Evolutionary conservation across 2,888 invertebrate genomes (phyloP).

Genomic region (Torymus tubicola): DNA sequence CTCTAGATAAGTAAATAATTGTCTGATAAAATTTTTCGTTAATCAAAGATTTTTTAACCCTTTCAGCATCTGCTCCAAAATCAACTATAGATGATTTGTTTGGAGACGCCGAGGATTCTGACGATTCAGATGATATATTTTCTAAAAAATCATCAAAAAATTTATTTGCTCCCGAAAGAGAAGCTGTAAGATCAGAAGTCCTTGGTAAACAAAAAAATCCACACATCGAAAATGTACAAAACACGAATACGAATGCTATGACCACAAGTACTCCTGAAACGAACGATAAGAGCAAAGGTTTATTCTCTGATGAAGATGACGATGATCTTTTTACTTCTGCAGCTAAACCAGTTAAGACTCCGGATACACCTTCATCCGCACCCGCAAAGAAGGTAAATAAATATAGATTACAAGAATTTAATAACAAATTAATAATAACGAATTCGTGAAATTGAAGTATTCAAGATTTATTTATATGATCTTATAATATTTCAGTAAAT

Average conservation of each 20-base stretch:
- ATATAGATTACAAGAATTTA: background rate
- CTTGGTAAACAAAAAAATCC: constrained; percentile 63
- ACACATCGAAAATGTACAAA: constrained; percentile 58
- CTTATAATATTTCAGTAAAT: too few species aligned
- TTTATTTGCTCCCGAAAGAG: constrained; percentile 52
- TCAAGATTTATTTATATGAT: too few species aligned
- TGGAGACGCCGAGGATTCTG: constrained; percentile 72
- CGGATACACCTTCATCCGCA: constrained; percentile 28
- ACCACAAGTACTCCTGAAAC: constrained; percentile 69
- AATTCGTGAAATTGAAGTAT: too few species aligned
- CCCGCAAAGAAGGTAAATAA: constrained; percentile 40
- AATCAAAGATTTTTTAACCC: too few species aligned
- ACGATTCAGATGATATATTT: constrained; percentile 74
- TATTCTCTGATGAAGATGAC: constrained; percentile 69
- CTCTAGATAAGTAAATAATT: background rate
- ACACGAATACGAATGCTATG: constrained; percentile 57
- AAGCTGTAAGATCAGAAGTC: constrained; percentile 40
- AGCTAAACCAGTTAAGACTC: constrained; percentile 49
- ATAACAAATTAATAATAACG: too few species aligned
- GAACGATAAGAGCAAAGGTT: constrained; percentile 60
- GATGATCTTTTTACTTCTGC: constrained; percentile 66
- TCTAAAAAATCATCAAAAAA: constrained; percentile 66
- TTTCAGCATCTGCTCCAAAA: constrained; percentile 70
- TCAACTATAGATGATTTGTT: constrained; percentile 74
- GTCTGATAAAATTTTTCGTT: constrained; percentile 8